Conservation (phyloP, 23 tunicate species). For the Trididemnum miniatum region DNA sequence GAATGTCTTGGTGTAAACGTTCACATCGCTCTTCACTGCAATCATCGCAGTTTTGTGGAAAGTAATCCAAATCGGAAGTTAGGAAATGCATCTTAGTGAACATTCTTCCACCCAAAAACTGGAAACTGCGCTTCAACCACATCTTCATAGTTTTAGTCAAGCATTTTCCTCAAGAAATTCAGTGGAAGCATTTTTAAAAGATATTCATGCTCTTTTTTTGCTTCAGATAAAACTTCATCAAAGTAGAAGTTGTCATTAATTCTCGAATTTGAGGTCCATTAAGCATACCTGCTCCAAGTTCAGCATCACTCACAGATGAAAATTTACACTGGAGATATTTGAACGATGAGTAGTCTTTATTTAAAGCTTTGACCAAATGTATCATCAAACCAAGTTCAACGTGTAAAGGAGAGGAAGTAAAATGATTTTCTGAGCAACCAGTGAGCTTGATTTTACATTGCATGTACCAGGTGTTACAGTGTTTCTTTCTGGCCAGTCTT, state of each 20-base stretch:
- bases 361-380: constrained; percentile 14
- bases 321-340: constrained; percentile 10
- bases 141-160: too few species aligned
- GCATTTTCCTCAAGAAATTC: too few species aligned
- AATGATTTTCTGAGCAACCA: background rate
- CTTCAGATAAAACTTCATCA: too few species aligned
- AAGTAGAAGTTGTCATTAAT: too few species aligned
- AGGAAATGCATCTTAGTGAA: too few species aligned
- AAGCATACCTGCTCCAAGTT: constrained; percentile 21
- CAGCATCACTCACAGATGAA: background rate
- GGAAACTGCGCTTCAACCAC: constrained; percentile 9
- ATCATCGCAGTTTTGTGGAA: too few species aligned
- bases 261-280: constrained; percentile 17
- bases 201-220: too few species aligned
- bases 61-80: too few species aligned
- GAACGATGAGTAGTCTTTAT: constrained; percentile 6
- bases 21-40: too few species aligned
- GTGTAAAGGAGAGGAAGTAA: constrained; percentile 10
- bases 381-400: constrained; percentile 2
- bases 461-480: constrained; percentile 1
- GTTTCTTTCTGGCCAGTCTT: background rate
- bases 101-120: constrained; percentile 10
- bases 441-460: constrained; percentile 9
- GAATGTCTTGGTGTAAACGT: too few species aligned
- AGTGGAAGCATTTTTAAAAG: too few species aligned